Evolutionary conservation across 1,140 invertebrate genomes (phyloP).

Genomic region (Brachystomella parvula): DNA sequence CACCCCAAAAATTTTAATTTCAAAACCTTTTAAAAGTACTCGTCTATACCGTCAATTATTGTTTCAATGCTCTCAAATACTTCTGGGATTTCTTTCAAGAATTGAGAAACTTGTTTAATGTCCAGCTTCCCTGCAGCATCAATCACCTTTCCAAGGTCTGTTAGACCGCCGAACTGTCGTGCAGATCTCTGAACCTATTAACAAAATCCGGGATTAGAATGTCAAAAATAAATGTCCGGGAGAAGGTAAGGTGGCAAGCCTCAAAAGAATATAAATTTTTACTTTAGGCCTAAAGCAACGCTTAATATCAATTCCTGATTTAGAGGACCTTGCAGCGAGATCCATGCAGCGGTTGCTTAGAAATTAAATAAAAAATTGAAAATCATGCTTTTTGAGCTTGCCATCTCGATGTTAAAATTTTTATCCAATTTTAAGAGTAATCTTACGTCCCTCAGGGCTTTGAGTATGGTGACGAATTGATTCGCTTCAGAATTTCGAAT

Average conservation of each 20-base stretch:
- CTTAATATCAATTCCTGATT: too few relatives aligned
- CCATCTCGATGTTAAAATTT: too few relatives aligned
- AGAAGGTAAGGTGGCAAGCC: too few relatives aligned
- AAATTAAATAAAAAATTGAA: too few relatives aligned
- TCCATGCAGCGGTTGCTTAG: too few relatives aligned
- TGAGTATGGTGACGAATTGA: slow-evolving; percentile 33
- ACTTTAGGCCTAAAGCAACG: too few relatives aligned
- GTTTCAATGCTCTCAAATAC: slow-evolving; percentile 29
- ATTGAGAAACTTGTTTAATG: slow-evolving; percentile 24
- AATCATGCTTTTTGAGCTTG: too few relatives aligned
- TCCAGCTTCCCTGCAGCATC: slow-evolving; percentile 28
- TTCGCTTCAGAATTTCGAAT: slow-evolving; percentile 32
- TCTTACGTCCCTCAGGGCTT: slow-evolving; percentile 29
- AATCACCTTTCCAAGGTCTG: slow-evolving; percentile 23
- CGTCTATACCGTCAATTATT: slow-evolving; percentile 28
- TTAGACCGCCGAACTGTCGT: slow-evolving; percentile 24
- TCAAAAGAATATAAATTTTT: too few relatives aligned
- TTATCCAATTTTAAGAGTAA: too few relatives aligned
- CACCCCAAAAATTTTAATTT: too few relatives aligned
- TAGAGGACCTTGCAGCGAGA: too few relatives aligned
- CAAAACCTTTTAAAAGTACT: slow-evolving; percentile 20
- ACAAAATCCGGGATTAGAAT: background rate
- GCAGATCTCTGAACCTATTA: background rate
- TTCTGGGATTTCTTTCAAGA: slow-evolving; percentile 31
- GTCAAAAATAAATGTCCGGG: background rate